These are phyloP conservation scores for Cyprinella venusta DNA, from an alignment of 2,797 vertebrate genomes.

Conservation along the genomic window DNA sequence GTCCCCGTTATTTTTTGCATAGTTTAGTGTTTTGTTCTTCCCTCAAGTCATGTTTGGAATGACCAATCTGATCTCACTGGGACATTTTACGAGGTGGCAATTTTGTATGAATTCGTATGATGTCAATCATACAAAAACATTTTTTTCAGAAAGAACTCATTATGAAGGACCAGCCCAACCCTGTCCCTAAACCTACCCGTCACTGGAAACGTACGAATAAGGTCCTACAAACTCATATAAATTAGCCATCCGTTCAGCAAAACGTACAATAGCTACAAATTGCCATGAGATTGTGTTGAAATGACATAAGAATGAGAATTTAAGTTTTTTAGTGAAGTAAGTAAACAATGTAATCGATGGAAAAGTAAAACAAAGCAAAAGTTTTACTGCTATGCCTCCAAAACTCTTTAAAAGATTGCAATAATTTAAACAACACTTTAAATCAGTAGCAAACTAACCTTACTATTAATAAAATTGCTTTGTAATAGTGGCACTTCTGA, in stretches of 20 bases:
- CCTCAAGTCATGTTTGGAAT: background rate
- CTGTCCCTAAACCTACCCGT: background rate
- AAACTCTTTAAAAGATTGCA: conserved; percentile 66
- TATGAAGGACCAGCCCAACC: background rate
- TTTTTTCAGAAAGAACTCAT: background rate
- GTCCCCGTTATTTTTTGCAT: background rate
- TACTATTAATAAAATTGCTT: conserved; percentile 72
- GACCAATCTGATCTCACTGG: no score
- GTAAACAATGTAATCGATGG: conserved; percentile 3
- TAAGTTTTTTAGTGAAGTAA: background rate
- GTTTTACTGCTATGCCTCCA: background rate
- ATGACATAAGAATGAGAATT: background rate
- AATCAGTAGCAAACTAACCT: conserved; percentile 68
- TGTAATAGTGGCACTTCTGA: conserved; percentile 76
- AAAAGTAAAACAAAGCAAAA: background rate
- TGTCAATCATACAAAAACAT: no score
- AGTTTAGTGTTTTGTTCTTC: background rate
- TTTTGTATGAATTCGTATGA: no score
- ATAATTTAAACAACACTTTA: no score
- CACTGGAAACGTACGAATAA: background rate
- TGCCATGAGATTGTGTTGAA: background rate
- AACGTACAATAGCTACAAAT: background rate
- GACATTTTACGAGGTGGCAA: no score
- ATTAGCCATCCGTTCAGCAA: background rate
- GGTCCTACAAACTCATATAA: background rate